These are phyloP conservation scores for Hydractinia symbiolongicarpus DNA, from an alignment of 30 jellyfish, hydroid and myxozoan species.

Conservation along the genomic window DNA sequence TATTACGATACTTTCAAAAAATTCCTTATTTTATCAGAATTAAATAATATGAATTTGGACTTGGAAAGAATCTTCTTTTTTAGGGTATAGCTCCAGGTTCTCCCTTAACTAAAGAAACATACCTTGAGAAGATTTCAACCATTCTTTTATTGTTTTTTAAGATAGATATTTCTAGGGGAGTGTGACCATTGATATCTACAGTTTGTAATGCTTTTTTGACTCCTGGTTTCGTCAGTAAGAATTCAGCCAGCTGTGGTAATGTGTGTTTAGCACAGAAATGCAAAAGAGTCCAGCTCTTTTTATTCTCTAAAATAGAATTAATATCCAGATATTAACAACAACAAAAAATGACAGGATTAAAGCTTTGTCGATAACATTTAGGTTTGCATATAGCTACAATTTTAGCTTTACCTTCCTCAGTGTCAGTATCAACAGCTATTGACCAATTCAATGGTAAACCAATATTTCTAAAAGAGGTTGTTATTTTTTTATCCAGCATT, in stretches of 20 bases:
- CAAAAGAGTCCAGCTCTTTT: constrained; percentile 65
- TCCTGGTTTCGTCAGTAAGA: constrained; percentile 43
- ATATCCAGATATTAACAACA: background rate
- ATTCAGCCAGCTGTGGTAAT: constrained; percentile 56
- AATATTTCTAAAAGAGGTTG: constrained; percentile 10
- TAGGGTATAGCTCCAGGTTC: background rate
- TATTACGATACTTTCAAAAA: no score
- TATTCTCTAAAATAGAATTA: background rate
- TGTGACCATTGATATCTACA: constrained; percentile 45
- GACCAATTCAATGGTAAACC: constrained; percentile 17
- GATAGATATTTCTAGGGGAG: constrained; percentile 67
- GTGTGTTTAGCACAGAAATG: constrained; percentile 87
- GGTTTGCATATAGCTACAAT: background rate
- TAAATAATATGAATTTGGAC: no score
- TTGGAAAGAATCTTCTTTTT: no score
- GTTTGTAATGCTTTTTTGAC: constrained; percentile 53
- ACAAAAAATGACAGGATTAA: background rate
- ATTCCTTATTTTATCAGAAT: no score
- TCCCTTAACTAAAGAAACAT: background rate
- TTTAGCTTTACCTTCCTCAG: background rate
- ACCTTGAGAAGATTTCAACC: constrained; percentile 82
- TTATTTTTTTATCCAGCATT: constrained; percentile 28
- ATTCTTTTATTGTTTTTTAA: constrained; percentile 37
- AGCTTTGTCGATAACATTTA: background rate
- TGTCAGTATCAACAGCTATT: background rate